Percentiles rank a stretch among this genome's conserved stretches.
Evolutionary conservation across 2,888 invertebrate species (phyloP).

Genomic region (Ophioninae sp.): DNA sequence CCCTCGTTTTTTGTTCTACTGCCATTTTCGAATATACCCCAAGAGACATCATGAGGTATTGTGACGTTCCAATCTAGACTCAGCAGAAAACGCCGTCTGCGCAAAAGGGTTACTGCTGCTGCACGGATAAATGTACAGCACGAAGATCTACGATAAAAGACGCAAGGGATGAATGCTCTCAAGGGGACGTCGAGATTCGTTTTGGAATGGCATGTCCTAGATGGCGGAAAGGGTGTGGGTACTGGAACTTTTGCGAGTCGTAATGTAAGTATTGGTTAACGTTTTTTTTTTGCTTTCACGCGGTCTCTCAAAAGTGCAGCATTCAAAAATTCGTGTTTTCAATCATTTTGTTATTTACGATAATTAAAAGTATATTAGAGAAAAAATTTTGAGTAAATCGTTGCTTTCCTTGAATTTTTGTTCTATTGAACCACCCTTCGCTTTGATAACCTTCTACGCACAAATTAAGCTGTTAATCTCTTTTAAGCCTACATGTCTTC

Average conservation of each 20-base stretch:
- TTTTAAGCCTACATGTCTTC: no score
- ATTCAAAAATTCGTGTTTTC: background rate
- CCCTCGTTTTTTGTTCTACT: background rate
- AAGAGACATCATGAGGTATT: constrained; percentile 36
- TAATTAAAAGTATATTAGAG: no score
- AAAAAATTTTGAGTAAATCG: no score
- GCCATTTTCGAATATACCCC: constrained; percentile 32
- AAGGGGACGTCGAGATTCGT: constrained; percentile 35
- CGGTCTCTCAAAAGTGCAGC: background rate
- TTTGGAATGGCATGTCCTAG: constrained; percentile 27
- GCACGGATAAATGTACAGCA: constrained; percentile 17
- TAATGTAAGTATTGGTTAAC: background rate
- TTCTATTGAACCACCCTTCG: no score
- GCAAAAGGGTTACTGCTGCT: constrained; percentile 16
- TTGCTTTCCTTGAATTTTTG: no score
- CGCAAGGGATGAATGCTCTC: constrained; percentile 8
- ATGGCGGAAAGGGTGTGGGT: constrained; percentile 18
- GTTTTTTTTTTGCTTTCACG: background rate
- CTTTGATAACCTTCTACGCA: no score
- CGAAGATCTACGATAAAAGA: constrained; percentile 16
- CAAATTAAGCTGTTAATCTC: no score
- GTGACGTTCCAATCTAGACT: constrained; percentile 61
- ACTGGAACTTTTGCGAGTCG: background rate
- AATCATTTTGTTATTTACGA: no score
- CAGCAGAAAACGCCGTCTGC: constrained; percentile 17